Evolutionary conservation across 2,888 invertebrate species (phyloP).

Genomic region (Xanthia icteritia): DNA sequence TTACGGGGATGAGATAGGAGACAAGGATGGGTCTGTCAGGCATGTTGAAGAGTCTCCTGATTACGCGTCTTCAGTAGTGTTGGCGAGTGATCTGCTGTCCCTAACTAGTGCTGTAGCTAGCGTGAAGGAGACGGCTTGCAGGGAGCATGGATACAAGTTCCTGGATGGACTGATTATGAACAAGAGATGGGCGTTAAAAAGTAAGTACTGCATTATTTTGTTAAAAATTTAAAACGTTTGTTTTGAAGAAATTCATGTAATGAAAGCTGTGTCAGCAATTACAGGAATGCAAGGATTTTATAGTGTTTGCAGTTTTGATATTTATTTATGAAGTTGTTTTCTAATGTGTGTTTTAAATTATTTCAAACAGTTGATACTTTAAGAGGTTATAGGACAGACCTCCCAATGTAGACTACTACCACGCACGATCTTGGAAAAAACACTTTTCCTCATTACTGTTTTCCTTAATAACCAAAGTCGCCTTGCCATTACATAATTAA

Average conservation of each 20-base stretch:
- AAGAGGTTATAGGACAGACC: conserved; percentile 42
- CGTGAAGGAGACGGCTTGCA: conserved; percentile 85
- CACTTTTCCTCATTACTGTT: conserved; percentile 49
- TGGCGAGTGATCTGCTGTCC: conserved; percentile 87
- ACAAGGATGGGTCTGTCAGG: conserved; percentile 73
- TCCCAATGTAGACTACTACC: conserved; percentile 23
- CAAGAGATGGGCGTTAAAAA: conserved; percentile 90
- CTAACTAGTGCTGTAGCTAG: conserved; percentile 87
- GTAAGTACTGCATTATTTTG: conserved; percentile 77
- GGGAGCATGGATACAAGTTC: conserved; percentile 87
- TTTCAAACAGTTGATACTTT: background rate
- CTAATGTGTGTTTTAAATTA: background rate
- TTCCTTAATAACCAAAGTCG: conserved; percentile 47
- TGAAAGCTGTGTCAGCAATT: conserved; percentile 20
- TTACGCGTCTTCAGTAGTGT: conserved; percentile 87
- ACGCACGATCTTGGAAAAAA: conserved; percentile 41
- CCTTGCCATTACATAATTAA: conserved; percentile 30
- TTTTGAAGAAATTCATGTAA: background rate
- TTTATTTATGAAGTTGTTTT: background rate
- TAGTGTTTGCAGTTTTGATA: background rate
- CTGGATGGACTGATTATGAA: conserved; percentile 87
- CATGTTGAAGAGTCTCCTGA: conserved; percentile 86
- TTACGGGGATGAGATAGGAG: conserved; percentile 70
- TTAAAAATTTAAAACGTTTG: background rate
- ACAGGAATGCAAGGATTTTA: background rate